Evolutionary conservation across 2,888 invertebrate species (phyloP).

Genomic region (Meandrusa payeni): DNA sequence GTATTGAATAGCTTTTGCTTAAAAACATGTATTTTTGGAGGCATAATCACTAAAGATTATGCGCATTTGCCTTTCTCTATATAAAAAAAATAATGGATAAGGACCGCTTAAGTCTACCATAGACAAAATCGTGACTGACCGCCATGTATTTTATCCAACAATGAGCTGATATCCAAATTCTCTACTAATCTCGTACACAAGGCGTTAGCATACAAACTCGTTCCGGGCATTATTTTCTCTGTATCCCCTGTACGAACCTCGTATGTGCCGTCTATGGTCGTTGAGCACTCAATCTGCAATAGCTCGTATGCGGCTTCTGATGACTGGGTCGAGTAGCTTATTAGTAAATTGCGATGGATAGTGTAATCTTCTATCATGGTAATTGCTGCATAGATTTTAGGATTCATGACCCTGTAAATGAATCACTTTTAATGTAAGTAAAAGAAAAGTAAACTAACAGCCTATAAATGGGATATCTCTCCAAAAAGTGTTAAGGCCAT

Average conservation of each 20-base stretch:
- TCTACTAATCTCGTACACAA: conserved; percentile 61
- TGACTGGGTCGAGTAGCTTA: conserved; percentile 60
- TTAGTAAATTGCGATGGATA: conserved; percentile 63
- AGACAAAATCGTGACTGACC: conserved; percentile 52
- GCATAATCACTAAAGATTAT: no score
- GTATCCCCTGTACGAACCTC: conserved; percentile 57
- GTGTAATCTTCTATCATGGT: conserved; percentile 53
- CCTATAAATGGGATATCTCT: no score
- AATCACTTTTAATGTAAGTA: no score
- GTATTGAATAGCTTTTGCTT: no score
- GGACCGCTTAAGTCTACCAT: no score
- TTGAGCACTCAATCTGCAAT: conserved; percentile 61
- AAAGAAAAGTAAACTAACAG: no score
- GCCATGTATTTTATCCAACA: conserved; percentile 72
- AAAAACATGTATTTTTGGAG: no score
- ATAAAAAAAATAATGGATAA: no score
- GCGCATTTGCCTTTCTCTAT: no score
- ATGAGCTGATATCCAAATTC: conserved; percentile 59
- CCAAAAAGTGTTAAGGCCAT: no score
- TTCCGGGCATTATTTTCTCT: conserved; percentile 50
- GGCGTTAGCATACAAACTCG: conserved; percentile 65
- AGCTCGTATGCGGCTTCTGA: conserved; percentile 65
- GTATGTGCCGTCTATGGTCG: conserved; percentile 55
- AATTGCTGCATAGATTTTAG: conserved; percentile 48
- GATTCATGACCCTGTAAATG: conserved; percentile 54